Evolutionary conservation across 2,113 vertebrate species (phyloP).

Genomic region (Gymnogyps californianus): DNA sequence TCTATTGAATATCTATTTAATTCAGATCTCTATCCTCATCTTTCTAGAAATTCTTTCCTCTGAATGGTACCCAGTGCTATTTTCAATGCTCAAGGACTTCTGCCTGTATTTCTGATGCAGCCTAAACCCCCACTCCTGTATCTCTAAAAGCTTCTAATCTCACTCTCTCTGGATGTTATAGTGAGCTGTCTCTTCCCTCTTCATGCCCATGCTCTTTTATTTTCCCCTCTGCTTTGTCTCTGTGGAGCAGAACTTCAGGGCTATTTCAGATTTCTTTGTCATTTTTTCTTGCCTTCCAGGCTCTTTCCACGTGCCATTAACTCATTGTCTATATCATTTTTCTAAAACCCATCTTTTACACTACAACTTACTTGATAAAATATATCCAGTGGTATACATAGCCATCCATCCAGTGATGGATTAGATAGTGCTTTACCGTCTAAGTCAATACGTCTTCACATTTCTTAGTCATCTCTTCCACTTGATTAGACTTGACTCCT

Average conservation of each 20-base stretch:
- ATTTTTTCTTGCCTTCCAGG: background rate
- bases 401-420: background rate
- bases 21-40: background rate
- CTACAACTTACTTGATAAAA: background rate
- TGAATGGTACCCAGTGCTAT: background rate
- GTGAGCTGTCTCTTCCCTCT: background rate
- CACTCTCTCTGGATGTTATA: background rate
- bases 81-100: background rate
- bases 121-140: background rate
- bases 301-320: background rate
- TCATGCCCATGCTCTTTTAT: background rate
- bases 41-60: background rate
- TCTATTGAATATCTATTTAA: background rate
- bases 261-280: background rate
- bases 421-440: background rate
- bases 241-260: background rate
- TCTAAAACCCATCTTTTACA: background rate
- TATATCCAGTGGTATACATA: background rate
- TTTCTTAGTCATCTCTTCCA: background rate
- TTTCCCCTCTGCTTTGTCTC: background rate
- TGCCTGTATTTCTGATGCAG: background rate
- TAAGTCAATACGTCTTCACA: background rate
- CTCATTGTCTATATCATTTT: background rate
- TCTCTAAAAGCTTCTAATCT: background rate
- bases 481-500: background rate